Base-by-base conservation (phyloP, 2,797 vertebrate species). In the Ptychadena robeensis region DNA sequence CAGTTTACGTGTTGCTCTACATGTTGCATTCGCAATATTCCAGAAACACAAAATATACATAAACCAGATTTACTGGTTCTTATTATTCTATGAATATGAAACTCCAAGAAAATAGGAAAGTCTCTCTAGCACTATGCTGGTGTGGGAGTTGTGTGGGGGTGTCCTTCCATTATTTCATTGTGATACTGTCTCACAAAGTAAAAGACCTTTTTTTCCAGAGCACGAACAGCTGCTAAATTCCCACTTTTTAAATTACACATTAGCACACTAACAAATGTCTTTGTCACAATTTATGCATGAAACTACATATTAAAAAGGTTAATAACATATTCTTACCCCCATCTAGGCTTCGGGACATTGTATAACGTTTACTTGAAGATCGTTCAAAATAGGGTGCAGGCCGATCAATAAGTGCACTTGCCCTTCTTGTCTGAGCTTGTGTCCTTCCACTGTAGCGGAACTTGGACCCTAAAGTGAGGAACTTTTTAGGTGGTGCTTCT, bases 371-470 rank as follows among this genome's bases (percentile, higher is more conserved):
- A 90, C 97, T 98, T 78, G 96, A 92, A 2, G 96, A 95, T 18
- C 98, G 96, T 64, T 98, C 96, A 11, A 99, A 98, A 73, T 96
- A 92, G 2, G 97, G 98, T 0, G 97, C 97, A 0, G 96, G 96
- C 0, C 98, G 93, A 71, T 96, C 96, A 86, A 99, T 99, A 90
- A 97, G 90, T 0, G 97, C 95, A 1, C 98, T 99, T 86, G 97
- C 98, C 88, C 95, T 90, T 67, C 98, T 95, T 0, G 96, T 98
- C 87, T 99, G 97, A 0, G 97, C 96, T 89, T 99, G 98, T 0
- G 98, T 99, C 71, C 98, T 93, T 37, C 98, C 98, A 0, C 98
- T 99, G 88, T 98, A 99, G 79, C 98, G 97, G 70, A 99, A 99
- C 93, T 99, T 99, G 76, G 98, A 99, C 74, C 98, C 98, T 86